Conservation (phyloP, 1,140 invertebrate species). For the Ptiloglossa arizonensis region DNA sequence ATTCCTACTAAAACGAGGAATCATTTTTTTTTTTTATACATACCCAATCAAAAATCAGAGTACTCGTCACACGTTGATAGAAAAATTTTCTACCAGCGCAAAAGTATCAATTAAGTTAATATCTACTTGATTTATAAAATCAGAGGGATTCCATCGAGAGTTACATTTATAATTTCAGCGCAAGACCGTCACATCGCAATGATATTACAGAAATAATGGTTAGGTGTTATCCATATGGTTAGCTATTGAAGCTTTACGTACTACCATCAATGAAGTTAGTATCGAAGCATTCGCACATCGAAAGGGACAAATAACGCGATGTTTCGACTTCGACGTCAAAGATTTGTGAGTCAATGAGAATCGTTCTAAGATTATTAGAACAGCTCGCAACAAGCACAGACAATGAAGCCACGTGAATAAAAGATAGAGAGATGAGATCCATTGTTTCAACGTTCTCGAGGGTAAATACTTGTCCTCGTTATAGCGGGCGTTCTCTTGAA, state of each 20-base stretch:
- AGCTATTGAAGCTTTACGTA: not conserved
- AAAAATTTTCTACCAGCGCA: too few relatives aligned
- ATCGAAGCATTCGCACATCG: too few relatives aligned
- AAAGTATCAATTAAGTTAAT: too few relatives aligned
- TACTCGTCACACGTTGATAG: too few relatives aligned
- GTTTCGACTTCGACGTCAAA: conserved; percentile 20
- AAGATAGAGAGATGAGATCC: conserved; percentile 57
- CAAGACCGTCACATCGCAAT: not conserved
- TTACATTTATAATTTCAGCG: not conserved
- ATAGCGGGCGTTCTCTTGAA: conserved; percentile 46
- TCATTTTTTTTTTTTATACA: too few relatives aligned
- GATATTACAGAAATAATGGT: not conserved
- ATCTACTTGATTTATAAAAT: too few relatives aligned
- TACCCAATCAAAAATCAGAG: not conserved
- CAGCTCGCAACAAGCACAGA: conserved; percentile 18
- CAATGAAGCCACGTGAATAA: conserved; percentile 62
- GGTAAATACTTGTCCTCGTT: conserved; percentile 69
- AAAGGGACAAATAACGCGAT: not conserved
- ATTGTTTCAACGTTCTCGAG: conserved; percentile 67
- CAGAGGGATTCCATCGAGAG: too few relatives aligned
- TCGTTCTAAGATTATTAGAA: conserved; percentile 55
- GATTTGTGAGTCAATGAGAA: conserved; percentile 52
- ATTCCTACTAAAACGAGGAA: not conserved
- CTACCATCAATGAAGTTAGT: not conserved
- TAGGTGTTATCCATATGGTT: not conserved